These are phyloP conservation scores for Fulica atra DNA, from an alignment of 2,113 vertebrate genomes.

Conservation along the genomic window DNA sequence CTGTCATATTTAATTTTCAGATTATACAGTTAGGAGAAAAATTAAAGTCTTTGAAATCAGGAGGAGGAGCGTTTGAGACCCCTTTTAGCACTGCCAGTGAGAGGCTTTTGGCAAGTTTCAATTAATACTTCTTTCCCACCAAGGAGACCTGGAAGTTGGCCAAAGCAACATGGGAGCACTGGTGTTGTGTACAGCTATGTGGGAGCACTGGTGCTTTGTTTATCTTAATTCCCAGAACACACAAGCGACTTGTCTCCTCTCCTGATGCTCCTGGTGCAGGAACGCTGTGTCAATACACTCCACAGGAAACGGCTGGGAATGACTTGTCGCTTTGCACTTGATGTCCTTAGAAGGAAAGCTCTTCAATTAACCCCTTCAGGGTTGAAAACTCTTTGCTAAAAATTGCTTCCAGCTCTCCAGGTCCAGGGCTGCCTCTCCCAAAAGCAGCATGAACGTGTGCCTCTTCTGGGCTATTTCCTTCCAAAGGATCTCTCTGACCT, in stretches of 20 bases:
- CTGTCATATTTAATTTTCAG: not conserved
- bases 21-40: not conserved
- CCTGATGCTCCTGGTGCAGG: not conserved
- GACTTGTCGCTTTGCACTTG: not conserved
- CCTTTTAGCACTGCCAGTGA: not conserved
- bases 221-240: not conserved
- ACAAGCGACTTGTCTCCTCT: not conserved
- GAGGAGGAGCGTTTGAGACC: not conserved
- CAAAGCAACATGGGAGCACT: not conserved
- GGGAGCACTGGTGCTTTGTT: not conserved
- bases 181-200: not conserved
- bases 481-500: not conserved
- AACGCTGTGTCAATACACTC: not conserved
- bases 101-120: not conserved
- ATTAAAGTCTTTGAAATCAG: not conserved
- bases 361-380: not conserved
- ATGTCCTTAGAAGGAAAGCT: not conserved
- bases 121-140: not conserved
- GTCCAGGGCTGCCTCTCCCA: not conserved
- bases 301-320: not conserved
- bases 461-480: too few species aligned
- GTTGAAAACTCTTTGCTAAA: not conserved
- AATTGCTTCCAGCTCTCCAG: not conserved
- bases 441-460: too few species aligned
- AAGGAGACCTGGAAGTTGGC: not conserved